These are phyloP conservation scores for Athalia rosae DNA, from an alignment of 2,888 invertebrate genomes.

Conservation along the genomic window DNA sequence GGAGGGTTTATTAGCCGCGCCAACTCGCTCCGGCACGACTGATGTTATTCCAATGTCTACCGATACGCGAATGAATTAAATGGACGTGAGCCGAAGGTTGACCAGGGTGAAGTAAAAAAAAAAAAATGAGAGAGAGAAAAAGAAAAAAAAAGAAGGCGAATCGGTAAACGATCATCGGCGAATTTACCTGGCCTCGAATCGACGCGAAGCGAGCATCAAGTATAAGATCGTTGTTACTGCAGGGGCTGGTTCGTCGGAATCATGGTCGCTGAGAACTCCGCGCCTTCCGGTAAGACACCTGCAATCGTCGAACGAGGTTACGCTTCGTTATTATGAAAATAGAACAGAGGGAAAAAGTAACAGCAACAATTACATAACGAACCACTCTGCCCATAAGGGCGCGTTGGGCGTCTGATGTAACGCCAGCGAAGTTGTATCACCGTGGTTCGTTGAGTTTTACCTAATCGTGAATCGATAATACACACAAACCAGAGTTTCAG, in stretches of 20 bases:
- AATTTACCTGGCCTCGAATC: slow-evolving; percentile 35
- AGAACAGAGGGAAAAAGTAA: too few species aligned
- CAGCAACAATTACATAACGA: too few species aligned
- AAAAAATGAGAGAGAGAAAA: not conserved
- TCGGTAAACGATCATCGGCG: not conserved
- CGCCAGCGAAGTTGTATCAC: not conserved
- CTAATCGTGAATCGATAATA: slow-evolving; percentile 29
- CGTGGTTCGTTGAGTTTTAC: not conserved
- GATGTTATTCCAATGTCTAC: slow-evolving; percentile 17
- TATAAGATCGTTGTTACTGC: not conserved
- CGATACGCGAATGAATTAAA: not conserved
- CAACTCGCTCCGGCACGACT: not conserved
- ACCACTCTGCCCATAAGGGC: too few species aligned
- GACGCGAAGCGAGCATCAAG: slow-evolving; percentile 3
- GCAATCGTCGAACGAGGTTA: not conserved
- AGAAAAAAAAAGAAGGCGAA: not conserved
- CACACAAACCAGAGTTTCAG: too few species aligned
- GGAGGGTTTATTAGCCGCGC: not conserved
- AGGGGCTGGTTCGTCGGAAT: slow-evolving; percentile 31
- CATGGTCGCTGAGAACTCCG: not conserved
- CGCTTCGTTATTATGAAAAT: too few species aligned
- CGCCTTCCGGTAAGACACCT: not conserved
- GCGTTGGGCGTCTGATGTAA: too few species aligned
- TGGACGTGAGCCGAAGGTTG: not conserved
- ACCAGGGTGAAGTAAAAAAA: not conserved